These are phyloP conservation scores for Tokudaia muenninki DNA, from an alignment of 2,797 vertebrate species.

Conservation along the genomic window DNA sequence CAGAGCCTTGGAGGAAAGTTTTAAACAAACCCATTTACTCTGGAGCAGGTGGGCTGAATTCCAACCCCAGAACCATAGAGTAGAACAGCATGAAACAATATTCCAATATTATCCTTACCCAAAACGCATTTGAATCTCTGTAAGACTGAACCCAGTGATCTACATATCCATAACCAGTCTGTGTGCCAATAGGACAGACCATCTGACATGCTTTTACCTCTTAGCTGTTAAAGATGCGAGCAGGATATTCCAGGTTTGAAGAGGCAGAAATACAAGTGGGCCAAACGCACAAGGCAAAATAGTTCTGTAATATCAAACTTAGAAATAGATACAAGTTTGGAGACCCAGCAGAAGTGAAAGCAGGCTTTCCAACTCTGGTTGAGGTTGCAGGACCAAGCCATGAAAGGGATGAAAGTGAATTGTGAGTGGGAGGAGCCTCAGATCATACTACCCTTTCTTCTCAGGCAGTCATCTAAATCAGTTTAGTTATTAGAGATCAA, in stretches of 20 bases:
- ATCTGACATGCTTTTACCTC: neutral
- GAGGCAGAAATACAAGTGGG: neutral
- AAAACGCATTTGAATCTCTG: neutral
- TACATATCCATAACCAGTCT: no score
- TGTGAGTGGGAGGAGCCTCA: neutral
- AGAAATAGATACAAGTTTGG: neutral
- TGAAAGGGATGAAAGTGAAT: neutral
- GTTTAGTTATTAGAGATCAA: neutral
- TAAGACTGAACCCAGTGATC: neutral
- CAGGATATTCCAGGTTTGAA: neutral
- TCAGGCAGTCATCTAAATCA: neutral
- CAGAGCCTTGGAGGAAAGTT: neutral
- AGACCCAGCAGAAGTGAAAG: neutral
- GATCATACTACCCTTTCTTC: no score
- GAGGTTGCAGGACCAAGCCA: neutral
- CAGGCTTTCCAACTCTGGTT: neutral
- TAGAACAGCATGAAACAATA: neutral
- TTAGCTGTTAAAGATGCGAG: neutral
- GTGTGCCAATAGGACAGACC: neutral
- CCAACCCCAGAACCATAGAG: neutral
- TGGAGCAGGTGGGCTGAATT: no score
- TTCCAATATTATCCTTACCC: neutral
- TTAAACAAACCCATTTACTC: neutral
- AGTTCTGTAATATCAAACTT: no score
- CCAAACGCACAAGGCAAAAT: neutral